Percentiles rank a stretch among this genome's conserved stretches.
phyloP scores from a whole-genome alignment of 2,888 invertebrate species.

The Ennomos fuscantarius region DNA sequence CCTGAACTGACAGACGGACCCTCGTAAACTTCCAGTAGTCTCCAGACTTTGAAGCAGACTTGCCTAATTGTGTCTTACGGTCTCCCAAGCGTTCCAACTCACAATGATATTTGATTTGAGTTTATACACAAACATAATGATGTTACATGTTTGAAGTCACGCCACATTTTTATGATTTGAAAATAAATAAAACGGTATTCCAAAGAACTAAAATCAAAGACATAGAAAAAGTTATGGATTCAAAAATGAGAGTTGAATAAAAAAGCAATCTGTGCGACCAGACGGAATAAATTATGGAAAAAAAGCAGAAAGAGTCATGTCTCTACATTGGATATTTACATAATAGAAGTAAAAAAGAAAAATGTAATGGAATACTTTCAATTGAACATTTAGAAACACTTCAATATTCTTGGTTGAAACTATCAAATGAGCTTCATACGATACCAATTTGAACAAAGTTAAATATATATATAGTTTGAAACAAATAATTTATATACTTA shows the following conservation, averaged over 20 bases:
- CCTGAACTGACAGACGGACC: conserved; percentile 46
- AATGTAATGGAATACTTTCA: background rate
- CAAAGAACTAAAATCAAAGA: conserved; percentile 18
- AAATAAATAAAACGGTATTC: conserved; percentile 5
- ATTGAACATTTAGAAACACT: too few species aligned
- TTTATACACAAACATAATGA: background rate
- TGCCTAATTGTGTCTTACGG: conserved; percentile 26
- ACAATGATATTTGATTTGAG: conserved; percentile 23
- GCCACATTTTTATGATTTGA: conserved; percentile 4
- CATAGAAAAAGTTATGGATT: conserved; percentile 18
- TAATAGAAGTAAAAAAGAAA: background rate
- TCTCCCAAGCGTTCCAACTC: conserved; percentile 12
- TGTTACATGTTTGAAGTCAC: too few species aligned
- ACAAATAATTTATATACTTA: too few species aligned
- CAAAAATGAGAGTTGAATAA: conserved; percentile 20
- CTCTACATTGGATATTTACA: conserved; percentile 6
- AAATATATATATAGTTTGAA: too few species aligned
- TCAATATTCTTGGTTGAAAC: too few species aligned
- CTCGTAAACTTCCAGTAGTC: conserved; percentile 51
- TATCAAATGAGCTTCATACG: too few species aligned
- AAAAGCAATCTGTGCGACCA: conserved; percentile 29
- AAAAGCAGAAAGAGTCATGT: conserved; percentile 16
- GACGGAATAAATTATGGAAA: conserved; percentile 36
- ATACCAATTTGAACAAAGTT: too few species aligned
- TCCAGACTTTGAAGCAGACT: conserved; percentile 40